Conservation (phyloP, 2,113 vertebrate species). For the Pristiophorus japonicus region DNA sequence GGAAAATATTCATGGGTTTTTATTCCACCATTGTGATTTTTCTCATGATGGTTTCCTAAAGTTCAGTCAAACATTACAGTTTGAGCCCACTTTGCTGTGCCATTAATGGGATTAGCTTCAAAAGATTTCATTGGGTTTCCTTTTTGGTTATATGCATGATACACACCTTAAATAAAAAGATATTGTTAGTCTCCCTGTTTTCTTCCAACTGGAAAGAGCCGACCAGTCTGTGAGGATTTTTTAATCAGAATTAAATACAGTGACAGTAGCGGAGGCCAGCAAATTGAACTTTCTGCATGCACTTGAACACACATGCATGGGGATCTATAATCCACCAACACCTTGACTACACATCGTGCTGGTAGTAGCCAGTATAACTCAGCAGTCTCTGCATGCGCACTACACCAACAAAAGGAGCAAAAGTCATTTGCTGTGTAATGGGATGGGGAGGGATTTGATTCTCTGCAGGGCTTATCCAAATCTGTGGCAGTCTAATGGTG, state of each 20-base stretch:
- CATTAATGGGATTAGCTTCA: not conserved
- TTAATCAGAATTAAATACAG: not conserved
- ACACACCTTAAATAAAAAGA: not conserved
- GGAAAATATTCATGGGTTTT: not conserved
- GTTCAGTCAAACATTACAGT: not conserved
- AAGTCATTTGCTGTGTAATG: not conserved
- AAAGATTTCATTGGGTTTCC: not conserved
- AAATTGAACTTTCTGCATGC: not conserved
- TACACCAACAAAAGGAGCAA: not conserved
- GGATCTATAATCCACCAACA: not conserved
- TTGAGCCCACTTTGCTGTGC: not conserved
- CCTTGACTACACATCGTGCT: not conserved
- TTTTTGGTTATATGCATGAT: not conserved
- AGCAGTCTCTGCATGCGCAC: not conserved
- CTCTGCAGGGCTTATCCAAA: not conserved
- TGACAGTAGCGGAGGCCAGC: not conserved
- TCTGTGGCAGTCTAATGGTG: not conserved
- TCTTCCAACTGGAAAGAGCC: not conserved
- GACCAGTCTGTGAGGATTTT: not conserved
- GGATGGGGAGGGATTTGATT: not conserved
- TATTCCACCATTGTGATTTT: slow-evolving; percentile 54
- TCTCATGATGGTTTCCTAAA: slow-evolving; percentile 43
- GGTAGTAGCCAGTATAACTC: not conserved
- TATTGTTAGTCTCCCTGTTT: not conserved
- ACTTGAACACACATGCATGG: not conserved